These are phyloP conservation scores for Genyomyrus donnyi DNA, from an alignment of 2,113 vertebrate species.

Conservation along the genomic window DNA sequence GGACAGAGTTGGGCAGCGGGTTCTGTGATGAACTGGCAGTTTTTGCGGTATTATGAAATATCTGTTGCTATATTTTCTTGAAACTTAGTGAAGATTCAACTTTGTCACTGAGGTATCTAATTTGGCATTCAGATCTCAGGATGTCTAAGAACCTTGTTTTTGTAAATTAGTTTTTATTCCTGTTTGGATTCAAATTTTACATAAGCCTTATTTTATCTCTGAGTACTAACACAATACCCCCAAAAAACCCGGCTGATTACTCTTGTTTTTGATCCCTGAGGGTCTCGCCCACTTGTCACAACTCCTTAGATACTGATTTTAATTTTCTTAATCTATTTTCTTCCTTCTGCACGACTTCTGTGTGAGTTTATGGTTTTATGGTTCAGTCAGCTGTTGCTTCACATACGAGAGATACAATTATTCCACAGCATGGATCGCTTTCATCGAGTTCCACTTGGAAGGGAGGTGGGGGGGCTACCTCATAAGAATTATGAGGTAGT, in stretches of 20 bases:
- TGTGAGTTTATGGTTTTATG: not conserved
- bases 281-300: not conserved
- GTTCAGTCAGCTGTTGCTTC: not conserved
- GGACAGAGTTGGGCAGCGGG: not conserved
- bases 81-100: not conserved
- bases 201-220: not conserved
- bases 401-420: not conserved
- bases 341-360: not conserved
- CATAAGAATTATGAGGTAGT: not conserved
- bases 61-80: not conserved
- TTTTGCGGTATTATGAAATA: not conserved
- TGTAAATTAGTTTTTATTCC: conserved; percentile 3
- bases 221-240: not conserved
- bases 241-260: not conserved
- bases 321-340: not conserved
- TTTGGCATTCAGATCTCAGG: not conserved
- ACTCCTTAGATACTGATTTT: not conserved
- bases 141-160: not conserved
- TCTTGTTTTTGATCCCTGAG: not conserved
- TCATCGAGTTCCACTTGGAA: not conserved
- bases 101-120: not conserved
- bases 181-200: not conserved
- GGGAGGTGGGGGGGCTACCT: not conserved
- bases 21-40: not conserved
- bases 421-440: not conserved